Evolutionary conservation across 1,140 invertebrate species (phyloP).

Genomic region (Cheumatopsyche charites): DNA sequence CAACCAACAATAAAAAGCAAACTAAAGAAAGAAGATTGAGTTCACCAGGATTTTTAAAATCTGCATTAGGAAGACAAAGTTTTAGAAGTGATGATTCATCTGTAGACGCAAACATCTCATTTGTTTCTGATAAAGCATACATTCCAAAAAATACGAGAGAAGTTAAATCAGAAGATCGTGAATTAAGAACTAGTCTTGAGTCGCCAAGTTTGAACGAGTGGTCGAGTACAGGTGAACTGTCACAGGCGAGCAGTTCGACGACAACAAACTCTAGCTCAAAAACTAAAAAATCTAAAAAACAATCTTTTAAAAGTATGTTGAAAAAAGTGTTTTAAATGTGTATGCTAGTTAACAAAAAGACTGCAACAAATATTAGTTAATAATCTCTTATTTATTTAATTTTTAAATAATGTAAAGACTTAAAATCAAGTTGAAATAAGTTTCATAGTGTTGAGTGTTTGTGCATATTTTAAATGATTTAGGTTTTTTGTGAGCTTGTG

Average conservation of each 20-base stretch:
- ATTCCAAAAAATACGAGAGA: constrained; percentile 48
- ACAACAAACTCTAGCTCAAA: constrained; percentile 54
- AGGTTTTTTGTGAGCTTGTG: background rate
- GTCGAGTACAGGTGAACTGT: constrained; percentile 60
- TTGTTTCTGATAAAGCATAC: constrained; percentile 20
- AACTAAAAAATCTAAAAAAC: constrained; percentile 60
- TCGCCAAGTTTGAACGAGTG: constrained; percentile 60
- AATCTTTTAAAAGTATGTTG: constrained; percentile 65
- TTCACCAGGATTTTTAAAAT: constrained; percentile 69
- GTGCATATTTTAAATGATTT: background rate
- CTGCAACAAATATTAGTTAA: constrained; percentile 8
- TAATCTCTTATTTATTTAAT: background rate
- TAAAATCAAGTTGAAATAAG: background rate
- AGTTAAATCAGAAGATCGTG: constrained; percentile 55
- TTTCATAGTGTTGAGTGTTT: background rate
- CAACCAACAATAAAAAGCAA: constrained; percentile 55
- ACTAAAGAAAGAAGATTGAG: constrained; percentile 61
- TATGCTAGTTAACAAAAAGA: background rate
- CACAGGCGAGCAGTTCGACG: constrained; percentile 55
- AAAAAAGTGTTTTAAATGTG: constrained; percentile 66
- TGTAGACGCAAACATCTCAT: background rate
- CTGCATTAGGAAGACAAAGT: constrained; percentile 62
- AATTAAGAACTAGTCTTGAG: constrained; percentile 55
- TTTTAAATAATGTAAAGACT: background rate
- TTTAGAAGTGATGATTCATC: constrained; percentile 51